A percentile compares a stretch with the other conserved stretches of the same genome.
Conservation (phyloP, 2,113 vertebrate species). For the Budorcas taxicolor region DNA sequence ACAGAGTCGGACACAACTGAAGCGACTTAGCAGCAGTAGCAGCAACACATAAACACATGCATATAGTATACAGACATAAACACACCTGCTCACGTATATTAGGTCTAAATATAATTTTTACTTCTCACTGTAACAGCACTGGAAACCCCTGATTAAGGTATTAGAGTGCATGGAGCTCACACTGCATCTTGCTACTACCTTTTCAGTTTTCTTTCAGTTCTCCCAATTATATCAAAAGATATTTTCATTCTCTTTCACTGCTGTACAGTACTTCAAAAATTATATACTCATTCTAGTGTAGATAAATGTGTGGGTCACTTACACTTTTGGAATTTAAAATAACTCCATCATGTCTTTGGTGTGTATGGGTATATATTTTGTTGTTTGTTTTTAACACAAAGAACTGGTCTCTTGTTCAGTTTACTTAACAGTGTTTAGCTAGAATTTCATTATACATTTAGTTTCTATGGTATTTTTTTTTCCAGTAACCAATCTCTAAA, state of each 20-base stretch:
- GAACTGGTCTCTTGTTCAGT: not conserved
- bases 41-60: no score
- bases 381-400: not conserved
- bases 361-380: not conserved
- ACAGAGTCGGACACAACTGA: no score
- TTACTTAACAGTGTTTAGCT: not conserved
- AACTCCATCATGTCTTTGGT: not conserved
- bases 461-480: not conserved
- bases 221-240: not conserved
- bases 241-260: not conserved
- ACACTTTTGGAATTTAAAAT: not conserved
- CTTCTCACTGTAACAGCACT: not conserved
- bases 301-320: not conserved
- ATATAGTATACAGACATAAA: not conserved
- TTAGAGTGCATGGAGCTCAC: not conserved
- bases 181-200: not conserved
- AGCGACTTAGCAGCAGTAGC: no score
- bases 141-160: not conserved
- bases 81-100: not conserved
- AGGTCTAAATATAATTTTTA: not conserved
- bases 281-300: not conserved
- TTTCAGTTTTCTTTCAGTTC: not conserved
- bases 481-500: not conserved
- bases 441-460: not conserved
- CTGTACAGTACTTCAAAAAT: not conserved